These are phyloP conservation scores for Neosilurus hyrtlii DNA, from an alignment of 2,797 vertebrate species.

Conservation along the genomic window DNA sequence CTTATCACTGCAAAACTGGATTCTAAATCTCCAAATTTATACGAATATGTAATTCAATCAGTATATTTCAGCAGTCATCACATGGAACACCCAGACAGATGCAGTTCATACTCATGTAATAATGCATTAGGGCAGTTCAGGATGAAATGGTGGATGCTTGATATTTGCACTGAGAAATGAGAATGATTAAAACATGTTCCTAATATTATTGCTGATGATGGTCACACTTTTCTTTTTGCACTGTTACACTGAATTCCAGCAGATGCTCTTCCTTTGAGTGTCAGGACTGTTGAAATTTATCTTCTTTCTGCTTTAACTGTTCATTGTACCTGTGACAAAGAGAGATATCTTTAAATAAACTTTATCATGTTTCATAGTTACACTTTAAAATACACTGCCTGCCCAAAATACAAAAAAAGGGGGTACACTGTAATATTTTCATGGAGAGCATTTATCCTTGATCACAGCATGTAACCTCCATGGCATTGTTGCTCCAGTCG, in stretches of 20 bases:
- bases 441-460: too few species aligned
- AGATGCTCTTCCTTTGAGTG: not conserved
- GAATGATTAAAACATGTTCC: not conserved
- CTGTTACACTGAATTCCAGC: not conserved
- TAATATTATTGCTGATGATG: not conserved
- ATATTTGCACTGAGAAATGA: not conserved
- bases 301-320: slow-evolving; percentile 41
- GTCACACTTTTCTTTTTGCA: not conserved
- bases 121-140: not conserved
- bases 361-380: not conserved
- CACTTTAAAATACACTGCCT: too few species aligned
- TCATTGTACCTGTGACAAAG: slow-evolving; percentile 53
- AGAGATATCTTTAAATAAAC: not conserved
- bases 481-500: too few species aligned
- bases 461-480: too few species aligned
- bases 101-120: not conserved
- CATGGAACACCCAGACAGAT: not conserved
- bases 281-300: slow-evolving; percentile 31
- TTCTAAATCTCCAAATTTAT: not conserved
- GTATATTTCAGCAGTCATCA: not conserved
- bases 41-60: not conserved
- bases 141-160: not conserved
- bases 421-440: too few species aligned
- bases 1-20: not conserved
- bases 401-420: too few species aligned